Evolutionary conservation across 2,797 vertebrate genomes (phyloP).

Genomic region (Mastacembelus armatus): DNA sequence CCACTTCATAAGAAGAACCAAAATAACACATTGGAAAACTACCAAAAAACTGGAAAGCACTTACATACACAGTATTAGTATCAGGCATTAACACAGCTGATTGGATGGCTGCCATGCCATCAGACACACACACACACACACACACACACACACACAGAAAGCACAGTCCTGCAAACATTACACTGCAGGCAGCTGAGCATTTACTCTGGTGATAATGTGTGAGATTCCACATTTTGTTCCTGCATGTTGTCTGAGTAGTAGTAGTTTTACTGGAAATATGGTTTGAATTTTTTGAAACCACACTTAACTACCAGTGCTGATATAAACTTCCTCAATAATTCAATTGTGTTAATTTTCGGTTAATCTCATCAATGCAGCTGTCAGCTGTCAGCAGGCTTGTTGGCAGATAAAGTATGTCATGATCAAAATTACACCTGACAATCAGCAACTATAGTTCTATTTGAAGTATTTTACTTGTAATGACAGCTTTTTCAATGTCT

Average conservation of each 20-base stretch:
- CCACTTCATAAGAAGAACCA: constrained; percentile 6
- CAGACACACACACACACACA: constrained; percentile 25
- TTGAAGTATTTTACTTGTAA: not conserved
- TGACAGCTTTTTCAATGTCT: not conserved
- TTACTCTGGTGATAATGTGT: constrained; percentile 26
- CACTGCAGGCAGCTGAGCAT: constrained; percentile 12
- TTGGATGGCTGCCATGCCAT: constrained; percentile 44
- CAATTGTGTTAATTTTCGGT: not conserved
- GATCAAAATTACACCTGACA: not conserved
- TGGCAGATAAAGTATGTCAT: not conserved
- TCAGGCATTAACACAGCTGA: constrained; percentile 30
- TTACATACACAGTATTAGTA: constrained; percentile 27
- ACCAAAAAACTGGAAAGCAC: constrained; percentile 25
- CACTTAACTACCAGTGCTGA: no score
- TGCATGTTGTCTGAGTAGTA: not conserved
- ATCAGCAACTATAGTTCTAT: not conserved
- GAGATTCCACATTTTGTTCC: constrained; percentile 7
- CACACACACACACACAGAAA: not conserved
- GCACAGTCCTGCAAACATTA: constrained; percentile 8
- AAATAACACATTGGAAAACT: constrained; percentile 12
- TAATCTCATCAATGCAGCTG: not conserved
- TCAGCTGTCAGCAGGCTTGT: not conserved
- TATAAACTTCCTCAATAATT: not conserved
- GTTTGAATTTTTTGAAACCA: not conserved
- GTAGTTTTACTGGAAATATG: not conserved